A percentile compares a stretch with the other conserved stretches of the same genome.
Conservation (phyloP, 2,113 vertebrate genomes). For the Recurvirostra avosetta region DNA sequence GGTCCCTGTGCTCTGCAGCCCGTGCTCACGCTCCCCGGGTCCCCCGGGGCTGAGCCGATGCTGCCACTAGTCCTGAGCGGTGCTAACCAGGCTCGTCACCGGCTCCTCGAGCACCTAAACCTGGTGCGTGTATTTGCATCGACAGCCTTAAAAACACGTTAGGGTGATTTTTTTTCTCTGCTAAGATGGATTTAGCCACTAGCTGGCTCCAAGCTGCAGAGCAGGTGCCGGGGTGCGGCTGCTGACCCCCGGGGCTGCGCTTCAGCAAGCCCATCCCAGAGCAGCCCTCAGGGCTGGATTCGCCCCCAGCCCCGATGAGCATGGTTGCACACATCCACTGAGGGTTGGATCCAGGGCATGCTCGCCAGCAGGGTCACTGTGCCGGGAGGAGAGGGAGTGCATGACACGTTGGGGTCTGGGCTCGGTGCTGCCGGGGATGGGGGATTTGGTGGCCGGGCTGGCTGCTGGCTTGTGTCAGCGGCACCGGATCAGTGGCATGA, state of each 20-base stretch:
- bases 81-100: fast-evolving
- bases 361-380: fast-evolving
- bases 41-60: neutral
- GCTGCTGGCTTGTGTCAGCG: neutral
- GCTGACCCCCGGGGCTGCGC: neutral
- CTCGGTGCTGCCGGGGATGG: fast-evolving
- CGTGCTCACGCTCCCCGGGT: fast-evolving
- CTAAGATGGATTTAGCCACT: neutral
- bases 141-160: fast-evolving
- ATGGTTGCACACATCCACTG: fast-evolving
- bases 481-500: neutral
- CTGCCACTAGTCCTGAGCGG: fast-evolving
- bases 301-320: fast-evolving
- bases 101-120: fast-evolving
- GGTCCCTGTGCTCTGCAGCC: fast-evolving
- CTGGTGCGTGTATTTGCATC: fast-evolving
- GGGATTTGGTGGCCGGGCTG: neutral
- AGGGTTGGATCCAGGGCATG: neutral
- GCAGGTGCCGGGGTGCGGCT: neutral
- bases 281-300: neutral
- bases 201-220: neutral
- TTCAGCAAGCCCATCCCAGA: neutral
- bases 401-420: fast-evolving
- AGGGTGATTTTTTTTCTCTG: neutral
- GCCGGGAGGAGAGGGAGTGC: fast-evolving